Conservation (phyloP, 2,113 vertebrate genomes). For the Willisornis vidua region DNA sequence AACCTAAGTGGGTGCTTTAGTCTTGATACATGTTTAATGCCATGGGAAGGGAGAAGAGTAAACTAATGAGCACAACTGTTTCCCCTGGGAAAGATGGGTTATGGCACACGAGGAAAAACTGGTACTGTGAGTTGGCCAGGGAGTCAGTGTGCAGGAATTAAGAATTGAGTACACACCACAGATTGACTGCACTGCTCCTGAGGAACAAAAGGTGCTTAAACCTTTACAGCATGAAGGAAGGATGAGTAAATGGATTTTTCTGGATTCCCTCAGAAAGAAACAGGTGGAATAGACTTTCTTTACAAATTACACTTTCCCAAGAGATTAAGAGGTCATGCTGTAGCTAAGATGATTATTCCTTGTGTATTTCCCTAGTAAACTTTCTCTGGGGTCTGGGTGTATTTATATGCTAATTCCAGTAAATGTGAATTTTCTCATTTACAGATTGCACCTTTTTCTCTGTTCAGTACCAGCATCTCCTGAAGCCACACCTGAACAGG, state of each 20-base stretch:
- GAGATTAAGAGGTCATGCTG: background rate
- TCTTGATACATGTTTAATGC: slow-evolving; percentile 41
- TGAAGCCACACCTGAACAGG: background rate
- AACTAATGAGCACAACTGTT: background rate
- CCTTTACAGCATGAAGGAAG: background rate
- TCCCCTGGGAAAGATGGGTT: background rate
- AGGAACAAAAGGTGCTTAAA: background rate
- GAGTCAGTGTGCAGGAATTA: background rate
- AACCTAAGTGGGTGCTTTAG: background rate
- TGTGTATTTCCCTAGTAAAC: background rate
- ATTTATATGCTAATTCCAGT: background rate
- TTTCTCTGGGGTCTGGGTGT: background rate
- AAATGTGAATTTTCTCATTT: background rate
- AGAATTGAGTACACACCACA: background rate
- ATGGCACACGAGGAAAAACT: background rate
- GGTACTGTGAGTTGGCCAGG: background rate
- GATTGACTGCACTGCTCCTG: background rate
- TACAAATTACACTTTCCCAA: background rate
- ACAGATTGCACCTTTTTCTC: background rate
- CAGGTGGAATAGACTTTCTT: background rate
- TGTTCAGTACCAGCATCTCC: background rate
- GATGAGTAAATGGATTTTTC: background rate
- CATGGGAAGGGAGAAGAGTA: background rate
- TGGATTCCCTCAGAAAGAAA: background rate
- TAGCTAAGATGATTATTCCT: background rate